Evolutionary conservation across 2,113 vertebrate genomes (phyloP).

Genomic region (Hemiscyllium ocellatum): DNA sequence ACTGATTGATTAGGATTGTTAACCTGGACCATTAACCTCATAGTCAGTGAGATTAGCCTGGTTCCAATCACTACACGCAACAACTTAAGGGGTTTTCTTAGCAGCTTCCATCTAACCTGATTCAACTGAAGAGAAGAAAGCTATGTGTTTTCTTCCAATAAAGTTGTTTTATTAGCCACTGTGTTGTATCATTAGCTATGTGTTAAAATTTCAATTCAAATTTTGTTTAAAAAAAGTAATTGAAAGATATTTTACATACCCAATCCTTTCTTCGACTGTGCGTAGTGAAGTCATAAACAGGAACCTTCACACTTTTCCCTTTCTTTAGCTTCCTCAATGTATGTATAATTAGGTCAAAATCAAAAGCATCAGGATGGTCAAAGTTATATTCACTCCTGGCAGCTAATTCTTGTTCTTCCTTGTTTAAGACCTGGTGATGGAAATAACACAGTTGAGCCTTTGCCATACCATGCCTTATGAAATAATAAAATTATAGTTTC

Average conservation of each 20-base stretch:
- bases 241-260: slow-evolving; percentile 51
- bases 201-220: neutral
- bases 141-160: neutral
- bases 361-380: slow-evolving; percentile 80
- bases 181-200: neutral
- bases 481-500: neutral
- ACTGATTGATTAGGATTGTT: no score
- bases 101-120: neutral
- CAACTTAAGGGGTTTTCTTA: neutral
- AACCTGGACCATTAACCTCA: no score
- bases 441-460: neutral
- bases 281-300: slow-evolving; percentile 75
- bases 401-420: slow-evolving; percentile 73
- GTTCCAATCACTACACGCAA: neutral
- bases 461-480: neutral
- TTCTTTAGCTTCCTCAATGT: slow-evolving; percentile 81
- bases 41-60: no score
- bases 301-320: slow-evolving; percentile 81
- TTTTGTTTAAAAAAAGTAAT: neutral
- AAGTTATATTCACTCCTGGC: slow-evolving; percentile 80
- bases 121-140: neutral
- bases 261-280: slow-evolving; percentile 81
- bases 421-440: slow-evolving; percentile 63
- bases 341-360: slow-evolving; percentile 75
- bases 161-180: neutral